These are phyloP conservation scores for Trachelus iudaicus DNA, from an alignment of 2,888 invertebrate species.

Conservation along the genomic window DNA sequence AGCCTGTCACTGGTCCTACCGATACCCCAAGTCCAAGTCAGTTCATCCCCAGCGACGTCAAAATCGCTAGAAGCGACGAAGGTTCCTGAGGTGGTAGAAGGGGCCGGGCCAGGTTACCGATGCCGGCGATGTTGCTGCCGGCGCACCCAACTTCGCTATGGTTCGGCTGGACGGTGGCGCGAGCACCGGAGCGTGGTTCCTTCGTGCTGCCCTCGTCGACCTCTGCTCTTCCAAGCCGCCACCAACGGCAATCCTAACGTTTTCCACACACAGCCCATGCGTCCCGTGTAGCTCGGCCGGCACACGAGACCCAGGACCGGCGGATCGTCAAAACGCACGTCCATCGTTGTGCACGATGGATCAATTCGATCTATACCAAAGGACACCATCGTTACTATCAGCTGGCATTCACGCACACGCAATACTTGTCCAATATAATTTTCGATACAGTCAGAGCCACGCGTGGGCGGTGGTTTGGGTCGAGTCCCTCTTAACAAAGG, in stretches of 20 bases:
- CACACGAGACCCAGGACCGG: no score
- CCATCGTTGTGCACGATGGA: neutral
- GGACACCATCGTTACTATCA: neutral
- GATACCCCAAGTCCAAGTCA: neutral
- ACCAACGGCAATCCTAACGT: constrained; percentile 1
- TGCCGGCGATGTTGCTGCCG: neutral
- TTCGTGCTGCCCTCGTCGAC: constrained; percentile 55
- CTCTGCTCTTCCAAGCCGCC: constrained; percentile 33
- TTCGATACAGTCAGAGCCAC: neutral
- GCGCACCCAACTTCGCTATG: constrained; percentile 12
- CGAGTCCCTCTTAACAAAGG: neutral
- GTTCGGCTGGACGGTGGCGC: constrained; percentile 39
- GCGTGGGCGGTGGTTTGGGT: neutral
- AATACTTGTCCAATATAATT: neutral
- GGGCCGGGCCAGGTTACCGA: neutral
- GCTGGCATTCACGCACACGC: neutral
- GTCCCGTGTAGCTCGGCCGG: no score
- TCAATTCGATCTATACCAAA: neutral
- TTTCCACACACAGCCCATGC: neutral
- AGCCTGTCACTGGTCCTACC: no score
- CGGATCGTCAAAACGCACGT: neutral
- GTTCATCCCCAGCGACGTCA: no score
- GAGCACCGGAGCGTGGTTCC: constrained; percentile 64
- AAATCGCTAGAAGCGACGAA: neutral
- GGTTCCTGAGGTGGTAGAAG: neutral